A percentile compares a stretch with the other conserved stretches of the same genome.
Conservation (phyloP, 2,797 vertebrate genomes). For the Malacoctenus gilli region DNA sequence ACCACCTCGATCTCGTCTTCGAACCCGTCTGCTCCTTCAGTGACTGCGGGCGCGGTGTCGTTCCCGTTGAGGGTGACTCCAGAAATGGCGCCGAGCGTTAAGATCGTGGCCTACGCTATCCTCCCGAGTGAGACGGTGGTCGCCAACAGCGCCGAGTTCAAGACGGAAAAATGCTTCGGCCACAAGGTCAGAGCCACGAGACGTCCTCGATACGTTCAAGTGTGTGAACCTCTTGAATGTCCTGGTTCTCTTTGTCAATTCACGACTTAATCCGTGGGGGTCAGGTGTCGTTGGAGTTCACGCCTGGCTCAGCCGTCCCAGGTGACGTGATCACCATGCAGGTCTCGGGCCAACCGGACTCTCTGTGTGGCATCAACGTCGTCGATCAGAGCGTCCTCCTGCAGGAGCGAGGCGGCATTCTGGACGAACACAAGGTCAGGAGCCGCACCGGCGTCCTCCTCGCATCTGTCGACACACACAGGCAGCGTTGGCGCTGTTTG, state of each 20-base stretch:
- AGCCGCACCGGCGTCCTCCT: too few species aligned
- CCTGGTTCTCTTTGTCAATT: too few species aligned
- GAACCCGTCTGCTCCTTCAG: constrained; percentile 39
- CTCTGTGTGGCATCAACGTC: constrained; percentile 85
- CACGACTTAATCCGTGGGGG: too few species aligned
- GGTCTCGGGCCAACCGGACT: constrained; percentile 73
- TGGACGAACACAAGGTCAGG: constrained; percentile 80
- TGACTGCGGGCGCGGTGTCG: constrained; percentile 54
- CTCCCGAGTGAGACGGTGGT: constrained; percentile 70
- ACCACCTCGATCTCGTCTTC: too few species aligned
- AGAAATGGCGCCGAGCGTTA: constrained; percentile 66
- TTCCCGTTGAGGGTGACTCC: constrained; percentile 61
- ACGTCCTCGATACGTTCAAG: too few species aligned
- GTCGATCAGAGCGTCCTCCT: constrained; percentile 87
- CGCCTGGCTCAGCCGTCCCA: constrained; percentile 72
- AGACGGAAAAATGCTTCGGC: constrained; percentile 73
- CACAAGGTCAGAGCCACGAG: constrained; percentile 60
- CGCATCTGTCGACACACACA: too few species aligned
- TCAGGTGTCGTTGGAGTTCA: constrained; percentile 84
- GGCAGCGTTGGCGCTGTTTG: too few species aligned
- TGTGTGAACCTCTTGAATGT: too few species aligned
- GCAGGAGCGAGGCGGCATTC: constrained; percentile 74
- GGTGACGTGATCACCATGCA: constrained; percentile 72
- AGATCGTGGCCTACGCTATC: constrained; percentile 68
- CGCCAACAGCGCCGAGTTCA: constrained; percentile 58